Evolutionary conservation across 2,797 vertebrate genomes (phyloP).

Genomic region (Stomatorhinus walkeri): DNA sequence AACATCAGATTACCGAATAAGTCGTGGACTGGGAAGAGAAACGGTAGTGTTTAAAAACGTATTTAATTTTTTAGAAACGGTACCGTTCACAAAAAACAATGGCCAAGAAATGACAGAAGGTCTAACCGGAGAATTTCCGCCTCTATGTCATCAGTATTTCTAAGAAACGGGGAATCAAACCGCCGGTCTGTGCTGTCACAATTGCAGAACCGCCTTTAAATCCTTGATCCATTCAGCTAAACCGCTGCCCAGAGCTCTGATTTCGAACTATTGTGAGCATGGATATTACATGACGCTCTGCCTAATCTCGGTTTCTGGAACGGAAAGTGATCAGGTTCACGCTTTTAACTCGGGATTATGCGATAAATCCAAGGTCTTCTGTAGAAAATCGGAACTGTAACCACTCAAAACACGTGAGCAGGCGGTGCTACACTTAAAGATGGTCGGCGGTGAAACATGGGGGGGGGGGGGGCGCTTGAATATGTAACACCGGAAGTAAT

Average conservation of each 20-base stretch:
- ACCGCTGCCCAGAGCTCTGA: neutral
- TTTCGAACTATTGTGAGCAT: neutral
- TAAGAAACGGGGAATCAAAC: neutral
- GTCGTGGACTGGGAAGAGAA: neutral
- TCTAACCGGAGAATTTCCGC: neutral
- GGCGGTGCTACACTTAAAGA: neutral
- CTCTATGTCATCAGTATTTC: neutral
- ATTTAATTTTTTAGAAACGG: neutral
- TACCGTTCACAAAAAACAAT: neutral
- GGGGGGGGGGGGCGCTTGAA: neutral
- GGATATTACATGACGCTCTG: neutral
- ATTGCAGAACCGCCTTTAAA: neutral
- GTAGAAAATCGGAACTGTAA: neutral
- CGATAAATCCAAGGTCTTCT: neutral
- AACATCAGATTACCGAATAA: neutral
- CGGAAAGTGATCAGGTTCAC: neutral
- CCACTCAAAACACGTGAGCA: neutral
- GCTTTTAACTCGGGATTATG: neutral
- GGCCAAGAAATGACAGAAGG: neutral
- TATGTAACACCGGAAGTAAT: neutral
- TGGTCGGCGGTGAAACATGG: neutral
- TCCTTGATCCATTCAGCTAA: neutral
- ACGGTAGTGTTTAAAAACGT: neutral
- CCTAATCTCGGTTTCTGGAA: neutral
- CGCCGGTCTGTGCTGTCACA: neutral